Conservation (phyloP, 1,140 invertebrate species). For the Drosophila lowei region DNA sequence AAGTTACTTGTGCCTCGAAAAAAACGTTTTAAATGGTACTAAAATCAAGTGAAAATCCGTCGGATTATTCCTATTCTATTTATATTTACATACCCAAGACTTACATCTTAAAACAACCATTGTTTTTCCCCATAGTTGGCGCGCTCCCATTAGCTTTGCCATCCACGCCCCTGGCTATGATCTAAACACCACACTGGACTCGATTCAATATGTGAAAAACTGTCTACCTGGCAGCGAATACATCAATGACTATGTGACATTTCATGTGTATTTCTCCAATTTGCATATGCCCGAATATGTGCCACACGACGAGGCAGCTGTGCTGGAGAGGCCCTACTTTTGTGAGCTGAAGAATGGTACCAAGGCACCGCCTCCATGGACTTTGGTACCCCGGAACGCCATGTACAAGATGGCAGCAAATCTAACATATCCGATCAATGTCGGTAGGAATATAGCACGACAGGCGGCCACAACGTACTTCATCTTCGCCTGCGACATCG, state of each 20-base stretch:
- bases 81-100: too few relatives aligned
- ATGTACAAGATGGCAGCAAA: slow-evolving; percentile 91
- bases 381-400: slow-evolving; percentile 84
- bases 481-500: slow-evolving; percentile 93
- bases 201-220: slow-evolving; percentile 88
- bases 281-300: slow-evolving; percentile 90
- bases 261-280: slow-evolving; percentile 92
- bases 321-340: slow-evolving; percentile 86
- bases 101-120: background rate
- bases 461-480: slow-evolving; percentile 91
- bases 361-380: slow-evolving; percentile 85
- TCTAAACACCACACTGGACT: slow-evolving; percentile 86
- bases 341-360: slow-evolving; percentile 83
- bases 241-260: slow-evolving; percentile 90
- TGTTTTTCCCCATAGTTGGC: slow-evolving; percentile 84
- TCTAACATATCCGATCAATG: slow-evolving; percentile 93
- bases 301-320: slow-evolving; percentile 85
- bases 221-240: slow-evolving; percentile 86
- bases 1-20: too few relatives aligned
- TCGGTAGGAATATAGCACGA: slow-evolving; percentile 92
- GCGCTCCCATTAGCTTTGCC: slow-evolving; percentile 88
- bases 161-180: slow-evolving; percentile 90
- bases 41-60: too few relatives aligned
- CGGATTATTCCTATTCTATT: too few relatives aligned
- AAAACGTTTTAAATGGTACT: too few relatives aligned